Conservation (phyloP, 2,113 vertebrate genomes). For the Centrocercus urophasianus region DNA sequence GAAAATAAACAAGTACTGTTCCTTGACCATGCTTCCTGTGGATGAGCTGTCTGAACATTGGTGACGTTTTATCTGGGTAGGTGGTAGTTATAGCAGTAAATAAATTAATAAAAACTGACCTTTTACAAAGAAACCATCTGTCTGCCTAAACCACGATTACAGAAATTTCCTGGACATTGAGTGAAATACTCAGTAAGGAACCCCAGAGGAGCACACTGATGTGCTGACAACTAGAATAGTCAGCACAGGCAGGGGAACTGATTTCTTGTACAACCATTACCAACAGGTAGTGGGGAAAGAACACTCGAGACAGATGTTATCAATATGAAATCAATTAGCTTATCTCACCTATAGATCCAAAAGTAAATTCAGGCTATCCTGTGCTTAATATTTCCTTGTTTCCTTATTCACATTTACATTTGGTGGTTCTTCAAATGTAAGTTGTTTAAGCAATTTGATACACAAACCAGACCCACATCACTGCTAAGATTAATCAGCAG, state of each 20-base stretch:
- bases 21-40: not conserved
- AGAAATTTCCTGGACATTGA: not conserved
- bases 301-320: not conserved
- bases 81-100: not conserved
- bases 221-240: not conserved
- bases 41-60: not conserved
- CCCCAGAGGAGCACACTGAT: accelerated
- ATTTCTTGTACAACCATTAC: not conserved
- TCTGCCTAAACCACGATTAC: not conserved
- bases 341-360: not conserved
- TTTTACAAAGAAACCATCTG: not conserved
- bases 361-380: not conserved
- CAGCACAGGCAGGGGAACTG: not conserved
- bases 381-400: not conserved
- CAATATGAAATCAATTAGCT: not conserved
- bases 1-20: not conserved
- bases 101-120: not conserved
- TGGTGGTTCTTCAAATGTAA: not conserved
- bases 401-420: not conserved
- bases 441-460: not conserved
- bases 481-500: not conserved
- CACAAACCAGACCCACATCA: not conserved
- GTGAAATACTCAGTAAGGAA: not conserved
- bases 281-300: not conserved
- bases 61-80: not conserved